Evolutionary conservation across 1,140 invertebrate species (phyloP), one percentile per base, ranked within the genome.

Genomic region (Aphelenchoides besseyi): DNA sequence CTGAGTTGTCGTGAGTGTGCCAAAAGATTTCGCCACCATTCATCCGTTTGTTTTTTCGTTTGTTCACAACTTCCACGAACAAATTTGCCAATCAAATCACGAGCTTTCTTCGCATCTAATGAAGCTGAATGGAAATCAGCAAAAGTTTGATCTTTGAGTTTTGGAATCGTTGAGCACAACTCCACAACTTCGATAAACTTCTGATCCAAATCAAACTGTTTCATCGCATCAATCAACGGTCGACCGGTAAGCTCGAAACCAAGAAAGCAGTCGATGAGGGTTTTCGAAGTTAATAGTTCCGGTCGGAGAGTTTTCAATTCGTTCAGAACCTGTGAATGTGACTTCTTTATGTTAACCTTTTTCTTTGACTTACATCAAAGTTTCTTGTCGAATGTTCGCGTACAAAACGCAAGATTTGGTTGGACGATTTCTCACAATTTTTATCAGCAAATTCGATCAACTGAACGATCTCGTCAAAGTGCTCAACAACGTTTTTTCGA

Each of bases 311-410:
- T 53, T 30, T 66, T 66, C 1, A 66, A 33, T n/a, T 18, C 63
- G 2, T 33, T 18, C 16, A 66, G 63, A 23, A 66, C 2, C 63
- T 66, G 5, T 59, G 18, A 59, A 33, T 59, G 5, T 33, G 55
- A 5, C n/a, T n/a, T n/a, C n/a, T n/a, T n/a, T n/a, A n/a, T n/a
- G n/a, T n/a, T n/a, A n/a, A n/a, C n/a, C n/a, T n/a, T n/a, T n/a
- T n/a, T n/a, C n/a, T n/a, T n/a, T n/a, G 30, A 63, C 16, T 37
- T 3, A 66, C 63, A n/a, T 64, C 63, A 66, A 66, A 66, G 63
- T 30, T 37, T 28, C 36, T 26, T n/a, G 30, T 53, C 1, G 32
- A 66, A 28, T 66, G 30, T n/a, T 12, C 63, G 12, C 36, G n/a
- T 12, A 66, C 63, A 12, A 66, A 30, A 23, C 12, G n/a, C 32